Conservation (phyloP, 2,113 vertebrate genomes). For the Colius striatus region DNA sequence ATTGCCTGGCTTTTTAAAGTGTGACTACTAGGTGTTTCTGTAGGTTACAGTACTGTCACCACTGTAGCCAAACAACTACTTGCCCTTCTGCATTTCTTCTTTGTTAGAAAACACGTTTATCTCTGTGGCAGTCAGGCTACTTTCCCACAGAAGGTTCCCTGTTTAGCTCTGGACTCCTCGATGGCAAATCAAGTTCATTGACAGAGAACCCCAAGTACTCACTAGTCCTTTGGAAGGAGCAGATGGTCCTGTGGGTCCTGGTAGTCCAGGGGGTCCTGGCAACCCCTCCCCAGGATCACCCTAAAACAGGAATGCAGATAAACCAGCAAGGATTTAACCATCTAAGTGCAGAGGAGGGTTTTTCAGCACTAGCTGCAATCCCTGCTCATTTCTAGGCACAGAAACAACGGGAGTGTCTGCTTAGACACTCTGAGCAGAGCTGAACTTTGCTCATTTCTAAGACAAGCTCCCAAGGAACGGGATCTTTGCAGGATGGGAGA, state of each 20-base stretch:
- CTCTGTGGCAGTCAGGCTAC: neutral
- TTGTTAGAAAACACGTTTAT: neutral
- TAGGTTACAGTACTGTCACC: neutral
- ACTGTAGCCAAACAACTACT: neutral
- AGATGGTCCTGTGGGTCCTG: conserved; percentile 72
- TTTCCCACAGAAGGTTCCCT: neutral
- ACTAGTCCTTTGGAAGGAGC: conserved; percentile 50
- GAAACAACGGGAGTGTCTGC: neutral
- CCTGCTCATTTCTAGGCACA: neutral
- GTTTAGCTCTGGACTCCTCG: neutral
- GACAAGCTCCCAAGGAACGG: neutral
- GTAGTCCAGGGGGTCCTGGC: conserved; percentile 80
- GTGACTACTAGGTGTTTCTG: neutral
- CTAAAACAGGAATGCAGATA: conserved; percentile 60
- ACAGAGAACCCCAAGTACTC: conserved; percentile 58
- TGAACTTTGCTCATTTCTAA: neutral
- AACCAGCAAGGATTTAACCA: neutral
- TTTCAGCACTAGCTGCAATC: neutral
- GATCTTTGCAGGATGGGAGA: neutral
- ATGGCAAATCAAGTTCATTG: neutral
- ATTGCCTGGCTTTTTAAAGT: neutral
- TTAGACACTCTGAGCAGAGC: neutral
- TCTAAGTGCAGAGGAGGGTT: neutral
- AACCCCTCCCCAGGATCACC: conserved; percentile 79
- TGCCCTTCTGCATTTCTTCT: neutral